Conservation (phyloP, 1,140 invertebrate species). For the Eurytemora carolleeae region DNA sequence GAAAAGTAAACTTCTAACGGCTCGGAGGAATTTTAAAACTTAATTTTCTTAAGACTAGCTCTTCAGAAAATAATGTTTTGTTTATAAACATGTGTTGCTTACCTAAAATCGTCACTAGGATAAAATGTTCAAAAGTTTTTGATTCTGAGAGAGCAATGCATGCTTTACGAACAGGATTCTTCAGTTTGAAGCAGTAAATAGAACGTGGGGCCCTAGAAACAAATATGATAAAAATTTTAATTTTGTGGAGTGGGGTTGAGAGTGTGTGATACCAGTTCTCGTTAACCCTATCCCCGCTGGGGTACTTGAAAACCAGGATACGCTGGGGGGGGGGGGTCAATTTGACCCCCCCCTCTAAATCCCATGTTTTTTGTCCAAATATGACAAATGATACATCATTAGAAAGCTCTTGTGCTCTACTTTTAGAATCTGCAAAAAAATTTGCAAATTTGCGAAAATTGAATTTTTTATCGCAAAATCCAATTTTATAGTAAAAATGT, state of each 20-base stretch:
- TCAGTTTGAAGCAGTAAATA: slow-evolving; percentile 72
- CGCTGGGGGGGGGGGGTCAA: not conserved
- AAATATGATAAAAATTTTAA: not conserved
- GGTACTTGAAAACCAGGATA: not conserved
- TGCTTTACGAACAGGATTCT: slow-evolving; percentile 81
- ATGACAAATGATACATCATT: no score
- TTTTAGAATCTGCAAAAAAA: no score
- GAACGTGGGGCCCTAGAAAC: slow-evolving; percentile 51
- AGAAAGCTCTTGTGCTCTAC: no score
- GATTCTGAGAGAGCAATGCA: slow-evolving; percentile 94
- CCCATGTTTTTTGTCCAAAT: no score
- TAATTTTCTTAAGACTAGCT: not conserved
- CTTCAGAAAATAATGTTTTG: not conserved
- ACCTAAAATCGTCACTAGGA: slow-evolving; percentile 94
- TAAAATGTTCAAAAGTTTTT: slow-evolving; percentile 98
- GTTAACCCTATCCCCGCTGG: no score
- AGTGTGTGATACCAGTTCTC: no score
- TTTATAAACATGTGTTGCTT: slow-evolving; percentile 47
- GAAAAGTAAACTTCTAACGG: not conserved
- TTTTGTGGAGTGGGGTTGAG: no score
- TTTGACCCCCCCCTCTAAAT: no score
- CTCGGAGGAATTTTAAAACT: not conserved
- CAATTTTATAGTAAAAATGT: no score
- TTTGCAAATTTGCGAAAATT: no score
- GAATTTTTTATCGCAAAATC: no score